Percentiles rank a stretch among this genome's conserved stretches.
These are phyloP conservation scores for Aix galericulata DNA, from an alignment of 2,113 vertebrate species.

Conservation along the genomic window DNA sequence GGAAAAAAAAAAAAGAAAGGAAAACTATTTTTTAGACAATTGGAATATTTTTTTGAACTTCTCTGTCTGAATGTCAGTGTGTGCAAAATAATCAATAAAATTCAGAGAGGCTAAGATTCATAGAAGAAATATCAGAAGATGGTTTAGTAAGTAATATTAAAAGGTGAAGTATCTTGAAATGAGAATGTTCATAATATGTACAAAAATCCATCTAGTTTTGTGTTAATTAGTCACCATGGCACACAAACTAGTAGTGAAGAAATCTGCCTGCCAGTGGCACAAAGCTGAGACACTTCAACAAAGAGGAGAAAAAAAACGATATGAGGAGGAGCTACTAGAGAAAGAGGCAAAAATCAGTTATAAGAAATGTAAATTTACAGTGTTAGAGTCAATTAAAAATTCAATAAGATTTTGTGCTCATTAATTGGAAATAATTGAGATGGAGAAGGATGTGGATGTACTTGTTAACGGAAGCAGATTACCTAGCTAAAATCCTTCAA, in stretches of 20 bases:
- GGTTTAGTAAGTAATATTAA: neutral
- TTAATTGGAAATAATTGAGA: neutral
- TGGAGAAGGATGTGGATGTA: neutral
- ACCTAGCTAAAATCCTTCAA: neutral
- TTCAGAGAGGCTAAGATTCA: neutral
- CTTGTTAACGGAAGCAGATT: neutral
- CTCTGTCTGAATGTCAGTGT: neutral
- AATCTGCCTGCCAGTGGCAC: neutral
- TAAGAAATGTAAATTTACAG: neutral
- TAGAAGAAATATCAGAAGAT: neutral
- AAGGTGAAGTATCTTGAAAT: neutral
- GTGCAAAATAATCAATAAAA: neutral
- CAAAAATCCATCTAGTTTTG: neutral
- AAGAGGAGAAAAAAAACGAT: neutral
- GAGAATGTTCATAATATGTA: neutral
- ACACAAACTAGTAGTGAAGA: neutral
- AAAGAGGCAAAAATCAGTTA: neutral
- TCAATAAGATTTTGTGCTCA: neutral
- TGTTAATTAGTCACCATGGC: neutral
- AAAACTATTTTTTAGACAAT: neutral
- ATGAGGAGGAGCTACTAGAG: neutral
- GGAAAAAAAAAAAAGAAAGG: neutral
- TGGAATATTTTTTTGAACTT: neutral
- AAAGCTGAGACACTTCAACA: neutral
- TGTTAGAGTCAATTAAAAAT: neutral